These are phyloP conservation scores for Agriopis marginaria DNA, from an alignment of 2,888 invertebrate genomes.

Conservation along the genomic window DNA sequence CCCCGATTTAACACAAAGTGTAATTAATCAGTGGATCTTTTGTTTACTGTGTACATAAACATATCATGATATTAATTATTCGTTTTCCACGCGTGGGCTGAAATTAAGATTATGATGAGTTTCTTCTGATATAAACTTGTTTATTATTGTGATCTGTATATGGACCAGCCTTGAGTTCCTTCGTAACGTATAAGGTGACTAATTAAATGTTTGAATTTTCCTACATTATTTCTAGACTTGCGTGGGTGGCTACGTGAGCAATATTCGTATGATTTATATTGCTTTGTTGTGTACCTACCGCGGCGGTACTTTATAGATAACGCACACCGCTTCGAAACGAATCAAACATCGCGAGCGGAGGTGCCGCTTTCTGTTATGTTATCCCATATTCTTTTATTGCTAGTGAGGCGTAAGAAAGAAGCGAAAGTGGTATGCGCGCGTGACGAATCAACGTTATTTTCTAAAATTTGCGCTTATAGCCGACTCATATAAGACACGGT, in stretches of 20 bases:
- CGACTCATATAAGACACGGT: conserved; percentile 49
- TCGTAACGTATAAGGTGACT: conserved; percentile 76
- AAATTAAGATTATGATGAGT: conserved; percentile 80
- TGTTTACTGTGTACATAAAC: conserved; percentile 44
- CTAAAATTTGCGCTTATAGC: conserved; percentile 59
- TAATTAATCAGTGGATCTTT: conserved; percentile 32
- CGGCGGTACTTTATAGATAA: conserved; percentile 20
- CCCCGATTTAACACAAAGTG: conserved; percentile 14
- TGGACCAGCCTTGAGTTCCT: conserved; percentile 78
- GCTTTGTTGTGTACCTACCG: conserved; percentile 48
- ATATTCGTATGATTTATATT: conserved; percentile 64
- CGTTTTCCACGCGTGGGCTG: conserved; percentile 75
- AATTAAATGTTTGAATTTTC: conserved; percentile 82
- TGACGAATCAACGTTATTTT: conserved; percentile 58
- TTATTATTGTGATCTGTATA: conserved; percentile 79
- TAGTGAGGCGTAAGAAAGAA: conserved; percentile 64
- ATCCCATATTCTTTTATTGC: conserved; percentile 50
- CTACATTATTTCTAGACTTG: conserved; percentile 70
- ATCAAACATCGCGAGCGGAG: conserved; percentile 37
- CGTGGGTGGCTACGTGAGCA: conserved; percentile 70
- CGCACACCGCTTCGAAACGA: conserved; percentile 39
- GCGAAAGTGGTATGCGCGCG: conserved; percentile 69
- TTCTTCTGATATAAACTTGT: conserved; percentile 76
- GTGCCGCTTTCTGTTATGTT: conserved; percentile 43
- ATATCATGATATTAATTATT: conserved; percentile 54